Conservation (phyloP, 2,888 invertebrate species). For the Hybos culiciformis region DNA sequence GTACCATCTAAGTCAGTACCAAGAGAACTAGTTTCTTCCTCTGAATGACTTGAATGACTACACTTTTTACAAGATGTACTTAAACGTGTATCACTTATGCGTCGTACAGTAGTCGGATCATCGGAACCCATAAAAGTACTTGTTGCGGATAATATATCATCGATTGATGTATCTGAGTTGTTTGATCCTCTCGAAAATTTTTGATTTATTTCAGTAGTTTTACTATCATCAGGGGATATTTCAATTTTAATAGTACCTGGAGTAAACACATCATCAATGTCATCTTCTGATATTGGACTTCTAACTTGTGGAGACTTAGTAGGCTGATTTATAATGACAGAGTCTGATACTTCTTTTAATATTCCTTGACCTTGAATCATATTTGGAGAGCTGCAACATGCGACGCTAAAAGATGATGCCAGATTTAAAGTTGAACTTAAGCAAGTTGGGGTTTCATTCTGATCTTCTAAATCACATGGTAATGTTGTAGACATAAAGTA, state of each 20-base stretch:
- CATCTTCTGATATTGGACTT: slow-evolving; percentile 47
- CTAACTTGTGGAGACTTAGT: slow-evolving; percentile 45
- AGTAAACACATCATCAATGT: slow-evolving; percentile 48
- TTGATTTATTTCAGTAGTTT: slow-evolving; percentile 26
- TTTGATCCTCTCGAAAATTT: slow-evolving; percentile 40
- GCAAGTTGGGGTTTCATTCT: slow-evolving; percentile 27
- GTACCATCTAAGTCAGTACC: slow-evolving; percentile 72
- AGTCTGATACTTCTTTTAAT: slow-evolving; percentile 24
- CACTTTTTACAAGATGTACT: slow-evolving; percentile 46
- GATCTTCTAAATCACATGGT: slow-evolving; percentile 21
- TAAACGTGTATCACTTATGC: slow-evolving; percentile 36
- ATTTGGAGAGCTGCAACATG: slow-evolving; percentile 28
- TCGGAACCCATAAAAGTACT: slow-evolving; percentile 44
- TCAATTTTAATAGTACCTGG: slow-evolving; percentile 43
- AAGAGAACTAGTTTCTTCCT: slow-evolving; percentile 59
- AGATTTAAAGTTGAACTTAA: slow-evolving; percentile 31
- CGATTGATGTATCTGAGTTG: slow-evolving; percentile 50
- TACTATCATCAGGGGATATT: slow-evolving; percentile 44
- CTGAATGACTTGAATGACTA: slow-evolving; percentile 59
- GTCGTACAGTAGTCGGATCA: slow-evolving; percentile 40
- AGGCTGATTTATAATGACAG: slow-evolving; percentile 47
- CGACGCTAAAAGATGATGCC: slow-evolving; percentile 28
- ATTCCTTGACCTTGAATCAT: slow-evolving; percentile 14
- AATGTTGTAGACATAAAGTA: slow-evolving; percentile 31
- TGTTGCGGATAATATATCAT: slow-evolving; percentile 43